A percentile compares a stretch with the other conserved stretches of the same genome.
Conservation (phyloP, 2,113 vertebrate species). For the Ceyx melanurus region DNA sequence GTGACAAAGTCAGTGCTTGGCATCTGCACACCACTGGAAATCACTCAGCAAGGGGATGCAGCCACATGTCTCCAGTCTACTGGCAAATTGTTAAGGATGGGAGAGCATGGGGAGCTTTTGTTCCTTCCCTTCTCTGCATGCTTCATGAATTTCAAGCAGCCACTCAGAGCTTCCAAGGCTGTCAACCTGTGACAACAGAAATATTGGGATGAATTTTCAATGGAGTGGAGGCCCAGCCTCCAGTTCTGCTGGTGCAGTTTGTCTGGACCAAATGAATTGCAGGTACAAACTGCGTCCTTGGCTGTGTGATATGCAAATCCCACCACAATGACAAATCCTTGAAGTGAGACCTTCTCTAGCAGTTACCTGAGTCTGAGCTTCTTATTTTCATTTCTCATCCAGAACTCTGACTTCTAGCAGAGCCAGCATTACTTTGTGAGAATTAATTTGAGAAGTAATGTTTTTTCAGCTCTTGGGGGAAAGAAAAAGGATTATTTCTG, state of each 20-base stretch:
- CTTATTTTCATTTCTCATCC: constrained; percentile 41
- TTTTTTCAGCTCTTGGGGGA: not conserved
- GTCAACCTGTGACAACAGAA: not conserved
- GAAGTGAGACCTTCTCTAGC: constrained; percentile 18
- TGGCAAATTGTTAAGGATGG: not conserved
- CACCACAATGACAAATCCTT: not conserved
- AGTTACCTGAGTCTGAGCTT: constrained; percentile 7
- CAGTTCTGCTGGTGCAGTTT: not conserved
- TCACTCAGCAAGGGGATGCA: not conserved
- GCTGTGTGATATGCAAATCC: constrained; percentile 21
- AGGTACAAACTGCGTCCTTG: not conserved
- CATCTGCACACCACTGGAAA: not conserved
- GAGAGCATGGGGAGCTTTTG: not conserved
- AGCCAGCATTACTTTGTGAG: not conserved
- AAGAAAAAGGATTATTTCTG: constrained; percentile 33
- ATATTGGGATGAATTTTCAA: not conserved
- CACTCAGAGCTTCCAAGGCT: not conserved
- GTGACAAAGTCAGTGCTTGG: not conserved
- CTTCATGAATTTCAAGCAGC: not conserved
- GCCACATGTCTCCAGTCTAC: not conserved
- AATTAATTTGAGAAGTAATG: constrained; percentile 48
- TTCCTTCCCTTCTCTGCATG: not conserved
- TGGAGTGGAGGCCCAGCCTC: not conserved
- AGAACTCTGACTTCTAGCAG: constrained; percentile 25
- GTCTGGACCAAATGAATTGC: not conserved